Conservation (phyloP, 2,888 invertebrate genomes). For the Villa cingulata region DNA sequence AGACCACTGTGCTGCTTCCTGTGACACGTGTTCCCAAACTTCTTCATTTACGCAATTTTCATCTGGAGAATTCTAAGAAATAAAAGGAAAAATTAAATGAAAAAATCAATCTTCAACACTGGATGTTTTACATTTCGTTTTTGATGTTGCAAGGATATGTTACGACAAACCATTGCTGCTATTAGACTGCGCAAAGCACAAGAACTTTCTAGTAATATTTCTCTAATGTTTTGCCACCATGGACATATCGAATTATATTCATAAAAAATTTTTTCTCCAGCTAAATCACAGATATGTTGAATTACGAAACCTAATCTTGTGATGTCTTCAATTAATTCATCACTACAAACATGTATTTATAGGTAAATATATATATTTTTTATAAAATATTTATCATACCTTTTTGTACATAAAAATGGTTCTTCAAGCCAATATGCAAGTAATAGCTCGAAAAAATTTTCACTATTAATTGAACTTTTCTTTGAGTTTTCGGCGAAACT, state of each 20-base stretch:
- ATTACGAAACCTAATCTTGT: slow-evolving; percentile 52
- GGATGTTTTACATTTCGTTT: slow-evolving; percentile 24
- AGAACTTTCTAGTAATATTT: slow-evolving; percentile 54
- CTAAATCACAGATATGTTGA: slow-evolving; percentile 48
- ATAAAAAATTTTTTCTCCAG: slow-evolving; percentile 45
- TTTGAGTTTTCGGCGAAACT: slow-evolving; percentile 24
- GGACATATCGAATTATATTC: slow-evolving; percentile 56
- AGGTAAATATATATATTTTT: no score
- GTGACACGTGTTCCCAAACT: slow-evolving; percentile 69
- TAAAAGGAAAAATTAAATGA: no score
- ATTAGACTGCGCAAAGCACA: slow-evolving; percentile 67
- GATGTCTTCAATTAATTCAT: slow-evolving; percentile 43
- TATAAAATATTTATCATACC: slow-evolving; percentile 17
- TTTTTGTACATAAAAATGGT: slow-evolving; percentile 35
- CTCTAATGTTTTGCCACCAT: slow-evolving; percentile 73
- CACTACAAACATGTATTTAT: slow-evolving; percentile 18
- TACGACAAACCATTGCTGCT: slow-evolving; percentile 70
- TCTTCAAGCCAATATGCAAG: slow-evolving; percentile 58
- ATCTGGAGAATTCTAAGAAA: slow-evolving; percentile 27
- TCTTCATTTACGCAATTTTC: slow-evolving; percentile 39
- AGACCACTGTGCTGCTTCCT: slow-evolving; percentile 78
- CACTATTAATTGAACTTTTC: slow-evolving; percentile 30
- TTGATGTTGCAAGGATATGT: slow-evolving; percentile 42
- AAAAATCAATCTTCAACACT: no score
- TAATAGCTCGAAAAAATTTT: slow-evolving; percentile 55